Evolutionary conservation across 2,113 vertebrate species (phyloP), one percentile per base, ranked within the genome.

Genomic region (Platichthys flesus): DNA sequence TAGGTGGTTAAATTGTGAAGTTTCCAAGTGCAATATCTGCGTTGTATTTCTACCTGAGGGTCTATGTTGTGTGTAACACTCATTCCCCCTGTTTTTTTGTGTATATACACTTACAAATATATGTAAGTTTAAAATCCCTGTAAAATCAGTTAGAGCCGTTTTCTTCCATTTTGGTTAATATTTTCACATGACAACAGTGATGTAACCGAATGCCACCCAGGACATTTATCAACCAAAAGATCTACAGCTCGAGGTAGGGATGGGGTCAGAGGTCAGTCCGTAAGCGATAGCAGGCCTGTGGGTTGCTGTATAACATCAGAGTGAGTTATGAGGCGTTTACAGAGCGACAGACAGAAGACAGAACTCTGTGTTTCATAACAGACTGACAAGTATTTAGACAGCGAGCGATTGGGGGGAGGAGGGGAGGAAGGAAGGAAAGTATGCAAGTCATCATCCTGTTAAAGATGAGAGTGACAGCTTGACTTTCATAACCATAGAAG

Each of bases 341-440:
- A 74, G 58, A 37, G 67, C 2, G 9, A 24, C 28, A 2, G 78
- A 79, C 37, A 81, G 67, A 78, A 85, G 78, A 68, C 81, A 74
- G 82, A 78, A 31, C 63, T 82, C 55, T 4, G 70, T 18, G 62
- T 89, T 90, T 84, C 67, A 76, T 84, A 90, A 88, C 79, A 64
- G 57, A 66, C 82, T 79, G 88, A 90, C 80, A 86, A 55, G 63
- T 90, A 86, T 91, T 90, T 91, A 85, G 80, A 83, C 78, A 72
- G 82, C 9, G 20, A 68, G 73, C 62, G 68, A 82, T 78, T 59
- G 73, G 49, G 47, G 35, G 42, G 54, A 42, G 64, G 57, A 20
- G 63, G 23, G 70, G 26, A 49, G 64, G 71, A 74, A 79, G 65
- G 76, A 81, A 84, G 72, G 72, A 73, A 83, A 64, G 74, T 84